A percentile compares a stretch with the other conserved stretches of the same genome.
These are phyloP conservation scores for Lysiphlebus fabarum DNA, from an alignment of 1,140 invertebrate genomes.

Conservation along the genomic window DNA sequence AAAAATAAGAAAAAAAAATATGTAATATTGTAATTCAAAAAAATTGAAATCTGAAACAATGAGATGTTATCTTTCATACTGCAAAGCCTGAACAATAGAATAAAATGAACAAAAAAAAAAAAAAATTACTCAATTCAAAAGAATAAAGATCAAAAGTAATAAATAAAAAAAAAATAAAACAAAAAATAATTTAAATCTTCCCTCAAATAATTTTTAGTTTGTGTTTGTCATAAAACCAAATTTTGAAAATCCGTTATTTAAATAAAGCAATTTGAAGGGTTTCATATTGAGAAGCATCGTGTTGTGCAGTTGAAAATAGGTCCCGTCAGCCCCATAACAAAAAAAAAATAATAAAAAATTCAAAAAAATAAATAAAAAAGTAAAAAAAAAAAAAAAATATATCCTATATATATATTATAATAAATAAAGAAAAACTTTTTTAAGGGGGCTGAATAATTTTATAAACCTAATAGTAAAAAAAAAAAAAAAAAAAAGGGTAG, in stretches of 20 bases:
- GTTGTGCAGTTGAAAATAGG: not conserved
- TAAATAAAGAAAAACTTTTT: not conserved
- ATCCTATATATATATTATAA: slow-evolving; percentile 3
- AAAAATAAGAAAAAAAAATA: too few species aligned
- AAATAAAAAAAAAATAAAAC: too few species aligned
- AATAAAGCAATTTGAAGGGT: slow-evolving; percentile 38
- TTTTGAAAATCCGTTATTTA: slow-evolving; percentile 58
- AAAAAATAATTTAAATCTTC: slow-evolving; percentile 5
- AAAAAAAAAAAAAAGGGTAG: slow-evolving; percentile 41
- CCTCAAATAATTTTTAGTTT: slow-evolving; percentile 2
- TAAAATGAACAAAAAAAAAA: too few species aligned
- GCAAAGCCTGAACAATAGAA: too few species aligned
- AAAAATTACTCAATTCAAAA: not conserved
- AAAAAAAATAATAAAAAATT: slow-evolving; percentile 26
- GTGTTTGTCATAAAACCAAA: slow-evolving; percentile 44
- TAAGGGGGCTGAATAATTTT: slow-evolving; percentile 49
- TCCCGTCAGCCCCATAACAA: slow-evolving; percentile 14
- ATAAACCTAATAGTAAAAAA: slow-evolving; percentile 55
- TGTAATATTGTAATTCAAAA: too few species aligned
- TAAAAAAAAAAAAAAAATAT: too few species aligned
- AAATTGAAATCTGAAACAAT: too few species aligned
- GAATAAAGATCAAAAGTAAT: not conserved
- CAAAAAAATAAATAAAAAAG: slow-evolving; percentile 22
- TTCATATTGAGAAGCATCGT: not conserved
- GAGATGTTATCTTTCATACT: too few species aligned